Evolutionary conservation across 2,797 vertebrate genomes (phyloP).

Genomic region (Cygnus olor): DNA sequence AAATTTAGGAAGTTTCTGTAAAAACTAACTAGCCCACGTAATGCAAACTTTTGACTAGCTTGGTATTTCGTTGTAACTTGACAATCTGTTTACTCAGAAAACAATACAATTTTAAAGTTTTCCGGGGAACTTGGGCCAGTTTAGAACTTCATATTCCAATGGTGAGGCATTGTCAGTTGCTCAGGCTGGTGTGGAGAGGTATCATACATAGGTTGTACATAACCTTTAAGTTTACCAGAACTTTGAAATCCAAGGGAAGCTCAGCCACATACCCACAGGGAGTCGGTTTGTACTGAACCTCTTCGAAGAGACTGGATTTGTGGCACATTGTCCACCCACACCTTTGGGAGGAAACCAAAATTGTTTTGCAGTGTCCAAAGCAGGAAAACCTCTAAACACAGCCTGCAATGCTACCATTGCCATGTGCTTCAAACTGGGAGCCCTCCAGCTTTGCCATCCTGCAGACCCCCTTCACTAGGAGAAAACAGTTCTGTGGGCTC

Average conservation of each 20-base stretch:
- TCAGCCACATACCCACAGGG: fast-evolving
- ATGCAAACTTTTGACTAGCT: not conserved
- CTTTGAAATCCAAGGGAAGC: not conserved
- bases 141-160: fast-evolving
- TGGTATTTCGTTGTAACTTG: not conserved
- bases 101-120: not conserved
- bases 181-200: not conserved
- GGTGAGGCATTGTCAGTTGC: not conserved
- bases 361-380: not conserved
- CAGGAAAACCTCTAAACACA: not conserved
- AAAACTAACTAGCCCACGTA: not conserved
- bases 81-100: not conserved
- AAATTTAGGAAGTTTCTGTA: not conserved
- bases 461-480: not conserved
- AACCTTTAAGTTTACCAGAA: not conserved
- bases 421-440: fast-evolving
- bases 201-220: not conserved
- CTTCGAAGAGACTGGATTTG: fast-evolving
- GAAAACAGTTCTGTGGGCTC: not conserved
- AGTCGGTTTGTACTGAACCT: not conserved
- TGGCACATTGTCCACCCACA: not conserved
- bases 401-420: fast-evolving
- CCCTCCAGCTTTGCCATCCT: not conserved
- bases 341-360: fast-evolving
- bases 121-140: fast-evolving